These are phyloP conservation scores for Odocoileus virginianus DNA, from an alignment of 2,113 vertebrate species.

Conservation along the genomic window DNA sequence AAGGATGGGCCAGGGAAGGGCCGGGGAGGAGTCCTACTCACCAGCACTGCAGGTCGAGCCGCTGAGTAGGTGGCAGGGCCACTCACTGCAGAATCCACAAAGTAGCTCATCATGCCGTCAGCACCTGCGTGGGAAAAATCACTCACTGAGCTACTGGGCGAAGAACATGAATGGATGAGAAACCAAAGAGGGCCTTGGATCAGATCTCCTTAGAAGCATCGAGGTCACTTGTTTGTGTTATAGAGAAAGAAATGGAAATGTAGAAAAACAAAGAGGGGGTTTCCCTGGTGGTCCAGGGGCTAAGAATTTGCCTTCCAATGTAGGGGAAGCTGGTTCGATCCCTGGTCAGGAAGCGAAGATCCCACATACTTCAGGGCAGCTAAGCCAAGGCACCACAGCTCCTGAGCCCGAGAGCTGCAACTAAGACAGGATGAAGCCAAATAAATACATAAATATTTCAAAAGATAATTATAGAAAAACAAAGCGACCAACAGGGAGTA, in stretches of 20 bases:
- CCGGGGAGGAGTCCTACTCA: conserved; percentile 77
- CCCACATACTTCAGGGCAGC: background rate
- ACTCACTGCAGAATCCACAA: conserved; percentile 86
- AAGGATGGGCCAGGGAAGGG: background rate
- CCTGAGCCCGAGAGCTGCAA: background rate
- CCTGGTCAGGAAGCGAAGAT: background rate
- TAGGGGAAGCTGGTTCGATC: background rate
- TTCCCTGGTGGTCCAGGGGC: background rate
- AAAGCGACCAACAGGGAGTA: background rate
- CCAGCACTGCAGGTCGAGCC: conserved; percentile 83
- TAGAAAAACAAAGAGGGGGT: background rate
- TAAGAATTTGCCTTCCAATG: background rate
- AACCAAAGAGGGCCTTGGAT: background rate
- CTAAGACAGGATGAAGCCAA: background rate
- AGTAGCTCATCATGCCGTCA: conserved; percentile 90
- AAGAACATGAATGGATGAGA: background rate
- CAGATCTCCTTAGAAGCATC: background rate
- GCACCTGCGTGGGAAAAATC: conserved; percentile 66
- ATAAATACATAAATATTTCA: background rate
- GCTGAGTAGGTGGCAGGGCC: conserved; percentile 82
- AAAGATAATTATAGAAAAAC: background rate
- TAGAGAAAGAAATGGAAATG: background rate
- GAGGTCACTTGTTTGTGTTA: background rate
- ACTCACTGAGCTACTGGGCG: background rate
- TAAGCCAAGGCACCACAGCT: background rate